phyloP scores from a whole-genome alignment of 2,113 vertebrate genomes.

The Centropus bengalensis region DNA sequence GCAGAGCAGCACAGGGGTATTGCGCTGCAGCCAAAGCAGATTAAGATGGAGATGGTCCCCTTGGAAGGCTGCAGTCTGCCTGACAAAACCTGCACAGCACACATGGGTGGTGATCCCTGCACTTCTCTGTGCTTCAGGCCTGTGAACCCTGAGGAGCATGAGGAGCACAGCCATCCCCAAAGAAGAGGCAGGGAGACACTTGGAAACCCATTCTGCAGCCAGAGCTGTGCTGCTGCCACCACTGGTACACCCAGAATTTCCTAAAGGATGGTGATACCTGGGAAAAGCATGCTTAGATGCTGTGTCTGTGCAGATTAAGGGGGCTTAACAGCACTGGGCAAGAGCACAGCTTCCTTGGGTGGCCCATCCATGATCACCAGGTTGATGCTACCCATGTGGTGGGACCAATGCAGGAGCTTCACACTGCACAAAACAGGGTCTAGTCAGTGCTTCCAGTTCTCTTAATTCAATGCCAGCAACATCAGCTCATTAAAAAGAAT shows the following conservation, averaged over 20 bases:
- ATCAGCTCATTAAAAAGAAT: not conserved
- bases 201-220: fast-evolving
- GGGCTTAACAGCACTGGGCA: no score
- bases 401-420: not conserved
- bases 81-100: not conserved
- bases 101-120: fast-evolving
- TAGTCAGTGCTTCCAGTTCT: not conserved
- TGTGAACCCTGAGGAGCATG: not conserved
- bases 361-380: not conserved
- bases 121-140: fast-evolving
- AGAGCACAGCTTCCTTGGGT: not conserved
- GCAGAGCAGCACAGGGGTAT: not conserved
- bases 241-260: fast-evolving
- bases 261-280: fast-evolving
- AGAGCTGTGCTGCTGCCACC: not conserved
- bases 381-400: no score
- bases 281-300: not conserved
- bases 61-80: not conserved
- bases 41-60: fast-evolving
- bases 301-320: fast-evolving
- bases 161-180: not conserved
- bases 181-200: not conserved
- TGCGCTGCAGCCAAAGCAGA: not conserved
- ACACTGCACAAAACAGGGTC: not conserved
- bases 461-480: fast-evolving